phyloP scores from a whole-genome alignment of 2,888 invertebrate genomes.

The Ligdia adustata region DNA sequence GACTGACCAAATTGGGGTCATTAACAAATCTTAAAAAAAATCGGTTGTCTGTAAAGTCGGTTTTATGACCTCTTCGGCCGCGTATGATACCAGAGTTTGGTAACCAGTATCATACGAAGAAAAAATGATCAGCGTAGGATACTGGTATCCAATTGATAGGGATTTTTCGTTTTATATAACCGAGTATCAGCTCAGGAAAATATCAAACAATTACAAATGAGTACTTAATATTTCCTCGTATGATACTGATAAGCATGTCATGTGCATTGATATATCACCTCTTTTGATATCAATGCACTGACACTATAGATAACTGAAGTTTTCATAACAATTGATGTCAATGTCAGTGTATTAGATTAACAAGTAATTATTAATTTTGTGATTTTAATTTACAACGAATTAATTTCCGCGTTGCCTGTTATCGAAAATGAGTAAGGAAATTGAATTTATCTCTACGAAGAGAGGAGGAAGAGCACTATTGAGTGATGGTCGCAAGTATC shows the following conservation, averaged over 20 bases:
- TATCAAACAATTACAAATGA: too few species aligned
- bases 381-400: neutral
- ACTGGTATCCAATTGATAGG: too few species aligned
- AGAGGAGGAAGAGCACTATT: constrained; percentile 16
- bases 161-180: neutral
- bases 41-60: too few species aligned
- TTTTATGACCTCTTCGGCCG: too few species aligned
- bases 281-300: neutral
- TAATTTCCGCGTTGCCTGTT: neutral
- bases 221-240: neutral
- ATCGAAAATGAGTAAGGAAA: constrained; percentile 8
- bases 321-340: neutral
- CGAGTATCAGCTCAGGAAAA: too few species aligned
- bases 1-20: too few species aligned
- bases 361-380: neutral
- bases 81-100: too few species aligned
- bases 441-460: constrained; percentile 17
- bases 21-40: too few species aligned
- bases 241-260: neutral
- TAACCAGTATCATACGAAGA: too few species aligned
- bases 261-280: neutral
- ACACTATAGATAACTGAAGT: neutral
- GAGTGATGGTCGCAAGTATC: neutral
- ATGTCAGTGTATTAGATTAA: neutral
- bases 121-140: too few species aligned